Evolutionary conservation across 2,797 vertebrate species (phyloP).

Genomic region (Lutjanus campechanus): DNA sequence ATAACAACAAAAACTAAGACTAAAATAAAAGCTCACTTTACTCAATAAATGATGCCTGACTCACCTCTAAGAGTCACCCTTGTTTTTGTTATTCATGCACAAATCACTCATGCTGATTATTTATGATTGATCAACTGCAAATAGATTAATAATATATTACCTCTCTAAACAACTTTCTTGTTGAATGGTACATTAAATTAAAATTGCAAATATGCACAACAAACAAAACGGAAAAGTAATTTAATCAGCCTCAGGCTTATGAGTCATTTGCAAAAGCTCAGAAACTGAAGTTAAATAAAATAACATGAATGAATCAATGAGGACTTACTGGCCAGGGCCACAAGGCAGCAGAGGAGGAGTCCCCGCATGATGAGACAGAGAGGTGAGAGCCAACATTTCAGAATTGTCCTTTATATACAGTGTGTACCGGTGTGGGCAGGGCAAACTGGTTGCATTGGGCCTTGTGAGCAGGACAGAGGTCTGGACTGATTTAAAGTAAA

Average conservation of each 20-base stretch:
- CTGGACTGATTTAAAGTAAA: constrained; percentile 49
- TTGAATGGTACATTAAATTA: not conserved
- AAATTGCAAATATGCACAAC: not conserved
- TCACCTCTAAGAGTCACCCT: not conserved
- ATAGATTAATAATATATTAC: not conserved
- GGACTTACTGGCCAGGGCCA: constrained; percentile 82
- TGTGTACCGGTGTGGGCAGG: constrained; percentile 17
- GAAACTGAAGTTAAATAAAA: not conserved
- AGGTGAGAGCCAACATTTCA: constrained; percentile 38
- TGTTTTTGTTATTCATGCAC: not conserved
- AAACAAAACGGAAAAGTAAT: not conserved
- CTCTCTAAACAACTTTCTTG: not conserved
- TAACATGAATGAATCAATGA: not conserved
- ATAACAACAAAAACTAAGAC: not conserved
- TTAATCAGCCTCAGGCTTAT: not conserved
- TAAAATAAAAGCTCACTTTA: not conserved
- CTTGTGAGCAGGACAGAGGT: constrained; percentile 19
- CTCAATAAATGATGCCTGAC: not conserved
- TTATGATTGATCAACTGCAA: not conserved
- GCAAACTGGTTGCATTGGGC: constrained; percentile 1
- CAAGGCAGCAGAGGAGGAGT: constrained; percentile 79
- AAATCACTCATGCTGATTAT: not conserved
- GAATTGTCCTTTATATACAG: constrained; percentile 69
- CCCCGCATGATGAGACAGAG: constrained; percentile 74
- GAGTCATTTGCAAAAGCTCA: not conserved